Evolutionary conservation across 2,113 vertebrate genomes (phyloP), one percentile per base, ranked within the genome.

Genomic region (Grallaria varia): DNA sequence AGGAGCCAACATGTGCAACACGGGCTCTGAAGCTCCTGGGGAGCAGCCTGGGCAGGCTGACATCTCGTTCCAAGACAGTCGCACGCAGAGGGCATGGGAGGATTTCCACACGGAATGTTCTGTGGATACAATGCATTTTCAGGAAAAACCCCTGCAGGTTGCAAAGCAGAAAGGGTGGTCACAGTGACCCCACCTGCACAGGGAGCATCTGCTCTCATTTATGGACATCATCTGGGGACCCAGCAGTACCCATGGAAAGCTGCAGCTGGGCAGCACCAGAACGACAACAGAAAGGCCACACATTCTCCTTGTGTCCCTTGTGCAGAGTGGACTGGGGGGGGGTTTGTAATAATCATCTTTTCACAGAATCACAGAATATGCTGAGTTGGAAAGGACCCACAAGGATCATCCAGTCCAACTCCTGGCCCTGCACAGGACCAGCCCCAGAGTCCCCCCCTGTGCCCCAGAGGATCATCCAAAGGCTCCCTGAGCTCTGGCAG

Each of bases 1-100:
- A 93, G 86, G 69, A 96, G 83, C 89, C 56, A 84, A 20, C 47
- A 53, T 40, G 82, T 78, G 92, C 95, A 64, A 58, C 81, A 22
- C 1, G 2, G 68, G 73, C 92, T 75, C 78, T 68, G 88, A 83
- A 90, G 79, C 86, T 94, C 83, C 79, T 47, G 72, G 42, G 80
- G 87, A 90, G 87, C 24, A 76, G 84, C 77, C 74, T 50, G 74
- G 2, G 0, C 75, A 19, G 64, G 52, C 73, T 94, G 88, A 44
- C 96, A 75, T 11, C 96, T 93, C n/a, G 0, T 44, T 14, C 37
- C n/a, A 14, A 68, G 90, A 11, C 59, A 74, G 87, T 63, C 2
- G 0, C 6, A 80, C 1, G 0, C 75, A 14, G n/a, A 71, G 27
- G 44, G 75, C 4, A 8, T 1, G n/a, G 42, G 44, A 81, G 79